Evolutionary conservation across 1,140 invertebrate species (phyloP).

Genomic region (Lerema accius): DNA sequence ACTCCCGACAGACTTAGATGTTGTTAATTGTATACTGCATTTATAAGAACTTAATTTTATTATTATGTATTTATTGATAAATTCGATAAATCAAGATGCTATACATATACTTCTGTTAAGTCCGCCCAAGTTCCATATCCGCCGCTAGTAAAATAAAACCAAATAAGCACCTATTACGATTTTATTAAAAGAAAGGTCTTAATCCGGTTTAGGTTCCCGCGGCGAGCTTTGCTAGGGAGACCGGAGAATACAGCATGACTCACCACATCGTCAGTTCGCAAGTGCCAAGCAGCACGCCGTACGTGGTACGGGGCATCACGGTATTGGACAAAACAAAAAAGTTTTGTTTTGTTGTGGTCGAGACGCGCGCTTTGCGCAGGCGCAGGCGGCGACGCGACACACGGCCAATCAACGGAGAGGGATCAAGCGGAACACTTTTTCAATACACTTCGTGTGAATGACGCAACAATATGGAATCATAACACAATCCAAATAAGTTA

Average conservation of each 20-base stretch:
- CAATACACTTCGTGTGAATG: slow-evolving; percentile 28
- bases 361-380: slow-evolving; percentile 26
- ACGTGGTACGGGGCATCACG: slow-evolving; percentile 47
- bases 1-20: too few species aligned
- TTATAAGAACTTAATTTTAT: too few species aligned
- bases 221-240: slow-evolving; percentile 19
- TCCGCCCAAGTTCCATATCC: too few species aligned
- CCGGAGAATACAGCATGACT: slow-evolving; percentile 37
- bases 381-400: slow-evolving; percentile 35
- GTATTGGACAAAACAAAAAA: slow-evolving; percentile 35
- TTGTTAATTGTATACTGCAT: too few species aligned
- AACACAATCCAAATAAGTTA: not conserved
- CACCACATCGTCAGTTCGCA: slow-evolving; percentile 36
- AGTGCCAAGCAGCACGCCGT: slow-evolving; percentile 50
- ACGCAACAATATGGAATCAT: slow-evolving; percentile 42
- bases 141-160: too few species aligned
- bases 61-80: too few species aligned
- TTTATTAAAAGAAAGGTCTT: slow-evolving; percentile 37
- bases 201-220: slow-evolving; percentile 37
- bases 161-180: not conserved
- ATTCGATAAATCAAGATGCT: too few species aligned
- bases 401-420: not conserved
- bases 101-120: too few species aligned
- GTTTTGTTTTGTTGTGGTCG: slow-evolving; percentile 26
- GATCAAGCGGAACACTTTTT: slow-evolving; percentile 12